A percentile compares a stretch with the other conserved stretches of the same genome.
These are phyloP conservation scores for Rhipidura dahli DNA, from an alignment of 2,113 vertebrate species.

Conservation along the genomic window DNA sequence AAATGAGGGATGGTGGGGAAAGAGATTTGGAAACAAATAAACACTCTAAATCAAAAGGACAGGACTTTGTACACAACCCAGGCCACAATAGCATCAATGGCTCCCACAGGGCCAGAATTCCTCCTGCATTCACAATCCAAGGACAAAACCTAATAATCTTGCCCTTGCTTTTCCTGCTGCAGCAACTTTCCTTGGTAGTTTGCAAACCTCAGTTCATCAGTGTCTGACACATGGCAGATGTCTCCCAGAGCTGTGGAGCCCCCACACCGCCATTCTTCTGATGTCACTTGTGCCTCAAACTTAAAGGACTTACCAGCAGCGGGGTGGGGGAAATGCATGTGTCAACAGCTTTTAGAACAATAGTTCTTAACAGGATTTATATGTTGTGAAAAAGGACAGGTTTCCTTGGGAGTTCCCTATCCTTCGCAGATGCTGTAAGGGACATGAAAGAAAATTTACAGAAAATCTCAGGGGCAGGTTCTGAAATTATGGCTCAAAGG, in stretches of 20 bases:
- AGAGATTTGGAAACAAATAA: slow-evolving; percentile 12
- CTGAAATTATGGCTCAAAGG: not conserved
- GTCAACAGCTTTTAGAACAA: not conserved
- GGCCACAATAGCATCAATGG: not conserved
- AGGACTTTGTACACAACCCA: not conserved
- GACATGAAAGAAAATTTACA: not conserved
- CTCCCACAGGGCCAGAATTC: not conserved
- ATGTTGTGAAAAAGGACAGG: not conserved
- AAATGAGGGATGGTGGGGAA: not conserved
- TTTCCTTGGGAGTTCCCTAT: not conserved
- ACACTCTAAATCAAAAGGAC: slow-evolving; percentile 13
- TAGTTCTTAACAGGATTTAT: not conserved
- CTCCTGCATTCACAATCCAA: not conserved
- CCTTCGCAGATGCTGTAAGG: not conserved
- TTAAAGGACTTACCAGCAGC: not conserved
- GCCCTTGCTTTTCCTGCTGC: not conserved
- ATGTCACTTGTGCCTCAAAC: not conserved
- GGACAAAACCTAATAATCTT: not conserved
- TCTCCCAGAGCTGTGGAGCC: not conserved
- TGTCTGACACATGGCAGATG: not conserved
- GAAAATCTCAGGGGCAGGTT: not conserved
- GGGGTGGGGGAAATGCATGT: not conserved
- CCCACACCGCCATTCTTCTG: not conserved
- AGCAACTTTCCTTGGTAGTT: not conserved
- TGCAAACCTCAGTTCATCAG: not conserved